Percentiles rank a stretch among this genome's conserved stretches.
Evolutionary conservation across 2,797 vertebrate genomes (phyloP).

Genomic region (Coregonus ussuriensis): DNA sequence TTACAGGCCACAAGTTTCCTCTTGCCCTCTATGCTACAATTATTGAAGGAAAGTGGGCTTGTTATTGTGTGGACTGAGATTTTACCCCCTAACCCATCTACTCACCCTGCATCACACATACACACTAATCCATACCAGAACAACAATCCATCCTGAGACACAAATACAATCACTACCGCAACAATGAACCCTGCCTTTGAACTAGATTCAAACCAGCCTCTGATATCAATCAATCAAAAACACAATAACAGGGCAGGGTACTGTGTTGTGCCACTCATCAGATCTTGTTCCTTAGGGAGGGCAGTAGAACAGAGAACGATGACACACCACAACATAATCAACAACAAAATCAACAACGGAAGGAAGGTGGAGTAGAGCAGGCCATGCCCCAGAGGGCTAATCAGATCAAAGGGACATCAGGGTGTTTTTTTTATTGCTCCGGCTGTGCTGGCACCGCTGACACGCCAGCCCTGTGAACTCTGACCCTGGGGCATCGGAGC

Average conservation of each 20-base stretch:
- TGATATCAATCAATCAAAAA: neutral
- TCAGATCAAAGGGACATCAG: slow-evolving; percentile 39
- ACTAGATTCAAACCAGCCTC: slow-evolving; percentile 6
- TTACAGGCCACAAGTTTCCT: neutral
- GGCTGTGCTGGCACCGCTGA: slow-evolving; percentile 33
- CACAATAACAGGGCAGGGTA: neutral
- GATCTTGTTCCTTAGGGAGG: neutral
- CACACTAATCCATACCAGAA: neutral
- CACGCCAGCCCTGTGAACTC: slow-evolving; percentile 40
- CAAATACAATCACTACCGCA: slow-evolving; percentile 2
- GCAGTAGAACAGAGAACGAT: neutral
- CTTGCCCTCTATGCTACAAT: neutral
- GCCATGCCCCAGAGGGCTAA: slow-evolving; percentile 23
- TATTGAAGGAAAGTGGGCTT: neutral
- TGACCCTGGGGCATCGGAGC: slow-evolving; percentile 37
- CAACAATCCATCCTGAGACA: neutral
- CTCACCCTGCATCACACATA: neutral
- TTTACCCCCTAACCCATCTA: neutral
- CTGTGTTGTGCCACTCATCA: neutral
- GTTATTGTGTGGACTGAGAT: neutral
- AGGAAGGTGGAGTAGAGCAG: neutral
- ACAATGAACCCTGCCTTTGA: neutral
- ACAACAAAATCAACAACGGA: neutral
- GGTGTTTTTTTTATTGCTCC: slow-evolving; percentile 46
- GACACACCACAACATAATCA: neutral